Base-by-base conservation (phyloP, 2,888 invertebrate genomes). In the Toxonevra muliebris region DNA sequence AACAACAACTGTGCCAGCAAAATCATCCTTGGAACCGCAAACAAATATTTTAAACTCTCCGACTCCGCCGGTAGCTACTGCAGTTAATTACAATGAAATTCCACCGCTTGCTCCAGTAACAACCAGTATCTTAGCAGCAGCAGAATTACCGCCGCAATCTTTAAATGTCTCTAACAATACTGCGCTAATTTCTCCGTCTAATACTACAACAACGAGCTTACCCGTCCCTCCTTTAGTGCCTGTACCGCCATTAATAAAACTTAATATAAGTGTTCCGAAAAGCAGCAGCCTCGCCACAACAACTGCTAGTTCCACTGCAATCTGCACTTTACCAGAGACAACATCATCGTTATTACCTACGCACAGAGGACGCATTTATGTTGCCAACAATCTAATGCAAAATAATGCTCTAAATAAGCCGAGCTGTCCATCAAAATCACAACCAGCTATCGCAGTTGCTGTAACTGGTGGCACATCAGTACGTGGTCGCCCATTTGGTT, bases 321-420 rank as follows among this genome's bases (percentile, higher is more conserved):
- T 54, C 10, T 15, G 9, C 45, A 54, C 64, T n/a, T 50, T 15
- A 40, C 20, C 61, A 40, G 53, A 19, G n/a, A 41, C 65, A 59
- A 50, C 64, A 1, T 10, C 64, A 9, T 17, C 19, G 19, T 52
- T 17, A 10, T 48, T 66, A 20, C 68, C 66, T 7, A 50, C 78
- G 1, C 83, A 83, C 71, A 79, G 80, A n/a, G 84, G 78, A 0
- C 77, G 82, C 43, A 85, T 85, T 54, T 84, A 85, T 73, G 84
- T 84, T 41, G 81, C 84, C n/a, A 82, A 81, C 67, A 85, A 85
- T 73, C 71, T 85, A 62, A 76, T 84, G 76, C 74, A 79, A 65
- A 65, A 66, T 10, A 69, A 57, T 45, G 40, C 54, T 12, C n/a
- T n/a, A 15, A 52, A 40, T 15, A 20, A 15, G 15, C 9, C 42